Evolutionary conservation across 2,113 vertebrate species (phyloP), one percentile per base, ranked within the genome.

Genomic region (Pituophis catenifer): DNA sequence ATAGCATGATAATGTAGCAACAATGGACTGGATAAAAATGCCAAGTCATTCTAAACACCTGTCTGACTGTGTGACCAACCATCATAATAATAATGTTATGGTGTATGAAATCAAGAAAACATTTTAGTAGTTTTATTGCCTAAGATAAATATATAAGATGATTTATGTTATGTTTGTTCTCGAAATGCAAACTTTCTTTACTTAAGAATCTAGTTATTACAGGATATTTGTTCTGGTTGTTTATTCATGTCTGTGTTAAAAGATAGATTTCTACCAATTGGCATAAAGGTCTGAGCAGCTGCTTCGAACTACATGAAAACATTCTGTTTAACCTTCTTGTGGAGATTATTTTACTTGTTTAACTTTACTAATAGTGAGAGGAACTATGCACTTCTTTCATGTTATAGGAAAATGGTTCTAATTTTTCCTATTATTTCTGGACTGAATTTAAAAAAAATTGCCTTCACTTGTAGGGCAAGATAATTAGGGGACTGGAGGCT

Each of bases 21-120:
- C 58, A 59, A 24, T 59, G 26, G 62, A 65, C 62, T 65, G 11
- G 26, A 65, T n/a, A n/a, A 62, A 62, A 62, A 62, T 26, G 58
- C 58, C 24, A 26, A 26, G 9, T 26, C 24, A 62, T 24, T 62
- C 9, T 62, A 62, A 70, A n/a, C 29, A 70, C 1, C 5, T n/a
- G 26, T 11, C 29, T 65, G 29, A n/a, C 65, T 70, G 12, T 15
- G 12, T 70, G 29, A 70, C 65, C 29, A 75, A 17, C 5, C n/a
- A 75, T 17, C 33, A 33, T 17, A 75, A 33, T 8, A 17, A 75
- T 21, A 21, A 38, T 19, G 2, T 55, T 70, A 57, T 11, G 93
- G 94, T 50, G 81, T 19, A 24, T 89, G 89, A 89, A 94, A 95
- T 92, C 88, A 15, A 57, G 95, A 94, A 91, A 93, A 48, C 21